Evolutionary conservation across 2,888 invertebrate species (phyloP).

Genomic region (Schrankia costaestrigalis): DNA sequence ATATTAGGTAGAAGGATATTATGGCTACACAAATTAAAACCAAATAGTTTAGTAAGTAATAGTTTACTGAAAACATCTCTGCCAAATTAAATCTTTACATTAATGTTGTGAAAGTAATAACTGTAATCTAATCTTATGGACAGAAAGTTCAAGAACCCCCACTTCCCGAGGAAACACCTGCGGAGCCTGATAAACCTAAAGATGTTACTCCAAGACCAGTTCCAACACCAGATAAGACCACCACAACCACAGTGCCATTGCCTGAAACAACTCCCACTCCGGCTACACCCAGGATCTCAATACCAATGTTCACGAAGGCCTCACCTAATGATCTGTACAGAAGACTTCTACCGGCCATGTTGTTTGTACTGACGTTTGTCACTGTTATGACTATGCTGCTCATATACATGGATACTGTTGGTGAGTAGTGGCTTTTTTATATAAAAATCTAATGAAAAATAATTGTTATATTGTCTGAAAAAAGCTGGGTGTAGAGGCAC

Average conservation of each 20-base stretch:
- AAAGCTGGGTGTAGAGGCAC: too few species aligned
- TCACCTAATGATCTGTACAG: conserved; percentile 71
- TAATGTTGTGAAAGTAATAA: neutral
- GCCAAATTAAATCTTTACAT: too few species aligned
- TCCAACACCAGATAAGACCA: conserved; percentile 29
- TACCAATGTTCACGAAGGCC: conserved; percentile 61
- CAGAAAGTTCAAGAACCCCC: conserved; percentile 61
- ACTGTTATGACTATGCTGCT: conserved; percentile 89
- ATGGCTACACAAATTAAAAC: too few species aligned
- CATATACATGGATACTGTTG: conserved; percentile 90
- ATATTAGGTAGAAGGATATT: too few species aligned
- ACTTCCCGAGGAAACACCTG: conserved; percentile 32
- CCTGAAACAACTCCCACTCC: conserved; percentile 32
- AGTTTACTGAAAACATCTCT: too few species aligned
- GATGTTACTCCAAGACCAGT: conserved; percentile 30
- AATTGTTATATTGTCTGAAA: neutral
- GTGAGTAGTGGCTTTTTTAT: conserved; percentile 62
- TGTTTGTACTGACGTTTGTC: conserved; percentile 89
- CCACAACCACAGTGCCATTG: conserved; percentile 25
- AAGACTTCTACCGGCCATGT: conserved; percentile 83
- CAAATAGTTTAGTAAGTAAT: too few species aligned
- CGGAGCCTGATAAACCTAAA: conserved; percentile 39
- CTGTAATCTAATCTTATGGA: neutral
- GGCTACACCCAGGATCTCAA: conserved; percentile 34
- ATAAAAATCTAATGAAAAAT: neutral